Conservation (phyloP, 2,113 vertebrate species). For the Brevimyrus niger region DNA sequence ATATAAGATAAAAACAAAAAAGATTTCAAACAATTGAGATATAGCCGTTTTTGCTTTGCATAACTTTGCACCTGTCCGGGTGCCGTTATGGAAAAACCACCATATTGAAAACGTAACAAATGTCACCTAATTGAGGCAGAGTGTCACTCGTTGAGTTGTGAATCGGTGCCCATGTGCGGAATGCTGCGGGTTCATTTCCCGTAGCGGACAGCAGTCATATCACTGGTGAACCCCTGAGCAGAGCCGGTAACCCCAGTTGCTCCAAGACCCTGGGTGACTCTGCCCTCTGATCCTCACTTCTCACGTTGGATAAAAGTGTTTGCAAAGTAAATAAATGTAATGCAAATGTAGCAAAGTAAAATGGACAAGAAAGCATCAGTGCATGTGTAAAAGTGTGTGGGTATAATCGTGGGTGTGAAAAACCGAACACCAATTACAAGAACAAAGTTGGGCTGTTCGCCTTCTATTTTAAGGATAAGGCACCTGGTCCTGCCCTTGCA, state of each 20-base stretch:
- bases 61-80: background rate
- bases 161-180: background rate
- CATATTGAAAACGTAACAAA: background rate
- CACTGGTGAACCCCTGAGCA: background rate
- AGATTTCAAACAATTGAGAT: background rate
- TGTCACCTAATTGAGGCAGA: background rate
- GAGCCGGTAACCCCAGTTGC: too few relatives aligned
- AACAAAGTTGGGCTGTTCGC: background rate
- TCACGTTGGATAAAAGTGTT: background rate
- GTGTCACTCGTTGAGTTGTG: background rate
- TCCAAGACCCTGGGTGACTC: background rate
- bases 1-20: background rate
- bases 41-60: background rate
- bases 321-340: background rate
- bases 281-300: background rate
- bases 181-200: background rate
- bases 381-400: background rate
- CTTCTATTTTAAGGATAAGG: background rate
- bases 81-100: background rate
- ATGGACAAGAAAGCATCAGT: background rate
- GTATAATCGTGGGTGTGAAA: background rate
- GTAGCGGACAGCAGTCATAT: background rate
- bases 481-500: background rate
- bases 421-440: background rate
- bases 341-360: background rate